Evolutionary conservation across 64 coral and sea anemone genomes (phyloP), one percentile per base, ranked within the genome.

Genomic region (Cladopsammia gracilis): DNA sequence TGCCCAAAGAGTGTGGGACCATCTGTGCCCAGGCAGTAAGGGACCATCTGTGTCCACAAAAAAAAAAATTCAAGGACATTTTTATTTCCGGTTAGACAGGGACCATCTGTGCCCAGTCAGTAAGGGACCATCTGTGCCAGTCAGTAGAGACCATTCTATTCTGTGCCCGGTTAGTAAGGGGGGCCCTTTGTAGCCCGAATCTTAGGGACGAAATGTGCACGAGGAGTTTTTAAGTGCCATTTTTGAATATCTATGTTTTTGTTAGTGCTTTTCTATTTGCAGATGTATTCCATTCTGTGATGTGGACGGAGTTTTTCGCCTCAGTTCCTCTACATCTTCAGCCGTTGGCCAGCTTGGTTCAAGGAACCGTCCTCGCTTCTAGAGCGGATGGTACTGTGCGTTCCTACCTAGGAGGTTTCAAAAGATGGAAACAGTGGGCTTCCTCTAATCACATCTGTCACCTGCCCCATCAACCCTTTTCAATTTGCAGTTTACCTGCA

Each of bases 401-500:
- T 64, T 72, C 92, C 0, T 89, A 94, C 49, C 45, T 83, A 9
- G 92, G 86, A 43, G 47, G 1, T 18, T 82, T 89, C 49, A 66
- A 77, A 73, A 9, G 92, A 6, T 88, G 86, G 51, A 89, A 94
- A 73, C 64, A 51, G 25, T 88, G 76, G 85, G 75, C 75, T 62
- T 48, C 23, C 20, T 26, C 48, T 7, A 73, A 75, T 58, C 18
- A 20, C 19, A 8, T 51, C 6, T n/a, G 59, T 52, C 23, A 83
- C 34, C 66, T 91, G 2, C n/a, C n/a, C n/a, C 26, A 64, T 22
- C 23, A 91, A 81, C 46, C 73, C 73, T 53, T 80, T 93, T 52
- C 75, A 80, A n/a, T n/a, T n/a, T n/a, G n/a, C n/a, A 46, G 50
- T 81, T 16, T 88, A 93, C 46, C 18, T 88, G 0, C 92, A 88